phyloP scores from a whole-genome alignment of 2,888 invertebrate species.

The Rhabditophanes sp. region DNA sequence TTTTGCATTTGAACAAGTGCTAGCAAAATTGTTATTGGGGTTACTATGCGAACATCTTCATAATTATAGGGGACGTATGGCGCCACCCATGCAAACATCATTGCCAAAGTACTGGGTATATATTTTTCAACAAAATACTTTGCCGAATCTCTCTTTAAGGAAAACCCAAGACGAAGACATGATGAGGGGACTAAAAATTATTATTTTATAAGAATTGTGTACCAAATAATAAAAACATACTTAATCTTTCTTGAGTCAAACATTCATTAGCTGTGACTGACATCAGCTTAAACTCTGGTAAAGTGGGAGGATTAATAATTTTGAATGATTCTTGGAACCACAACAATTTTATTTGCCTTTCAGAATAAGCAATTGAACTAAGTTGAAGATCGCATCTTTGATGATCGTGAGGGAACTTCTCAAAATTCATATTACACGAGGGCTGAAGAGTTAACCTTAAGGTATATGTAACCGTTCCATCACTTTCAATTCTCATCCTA shows the following conservation, averaged over 20 bases:
- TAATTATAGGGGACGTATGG: constrained; percentile 42
- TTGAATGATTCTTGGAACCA: no score
- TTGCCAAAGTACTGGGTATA: constrained; percentile 23
- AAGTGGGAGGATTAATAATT: background rate
- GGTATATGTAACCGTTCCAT: constrained; percentile 35
- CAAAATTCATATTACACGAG: constrained; percentile 40
- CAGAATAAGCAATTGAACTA: no score
- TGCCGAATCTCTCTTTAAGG: constrained; percentile 32
- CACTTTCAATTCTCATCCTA: constrained; percentile 33
- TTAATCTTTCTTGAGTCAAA: background rate
- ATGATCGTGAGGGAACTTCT: constrained; percentile 38
- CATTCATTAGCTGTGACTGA: background rate
- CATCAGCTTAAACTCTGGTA: background rate
- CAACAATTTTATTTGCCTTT: no score
- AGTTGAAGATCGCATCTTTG: constrained; percentile 34
- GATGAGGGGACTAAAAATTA: constrained; percentile 28
- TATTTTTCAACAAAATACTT: constrained; percentile 39
- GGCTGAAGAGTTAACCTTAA: constrained; percentile 36
- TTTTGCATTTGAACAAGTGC: constrained; percentile 42
- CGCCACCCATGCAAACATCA: constrained; percentile 37
- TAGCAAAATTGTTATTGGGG: constrained; percentile 42
- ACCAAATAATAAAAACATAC: constrained; percentile 3
- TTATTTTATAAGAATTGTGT: constrained; percentile 2
- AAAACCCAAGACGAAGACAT: constrained; percentile 30
- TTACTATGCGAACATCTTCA: constrained; percentile 41